These are phyloP conservation scores for Limosa lapponica DNA, from an alignment of 2,797 vertebrate species.

Conservation along the genomic window DNA sequence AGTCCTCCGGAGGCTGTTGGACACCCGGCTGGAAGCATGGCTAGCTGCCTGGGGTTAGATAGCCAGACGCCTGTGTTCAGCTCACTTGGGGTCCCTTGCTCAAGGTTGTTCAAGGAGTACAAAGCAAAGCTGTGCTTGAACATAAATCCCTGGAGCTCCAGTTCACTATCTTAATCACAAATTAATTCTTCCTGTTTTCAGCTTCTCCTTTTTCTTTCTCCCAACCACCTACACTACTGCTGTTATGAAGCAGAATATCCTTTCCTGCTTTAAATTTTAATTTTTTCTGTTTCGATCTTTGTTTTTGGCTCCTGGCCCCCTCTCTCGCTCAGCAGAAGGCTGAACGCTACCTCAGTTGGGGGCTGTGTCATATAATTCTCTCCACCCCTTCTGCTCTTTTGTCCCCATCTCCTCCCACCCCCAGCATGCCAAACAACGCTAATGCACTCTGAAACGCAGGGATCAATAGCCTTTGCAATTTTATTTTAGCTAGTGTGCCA, in stretches of 20 bases:
- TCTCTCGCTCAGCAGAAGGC: slow-evolving; percentile 3
- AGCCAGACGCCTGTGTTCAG: not conserved
- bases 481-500: not conserved
- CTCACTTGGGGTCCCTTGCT: not conserved
- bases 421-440: not conserved
- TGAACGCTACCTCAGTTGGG: not conserved
- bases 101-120: not conserved
- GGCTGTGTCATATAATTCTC: slow-evolving; percentile 6
- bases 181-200: slow-evolving; percentile 19
- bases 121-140: not conserved
- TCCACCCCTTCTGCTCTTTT: slow-evolving; percentile 47
- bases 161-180: not conserved
- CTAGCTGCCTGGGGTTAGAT: not conserved
- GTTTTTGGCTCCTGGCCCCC: slow-evolving; percentile 32
- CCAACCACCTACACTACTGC: slow-evolving; percentile 48
- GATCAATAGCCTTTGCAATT: not conserved
- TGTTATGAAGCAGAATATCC: slow-evolving; percentile 36
- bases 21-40: rapidly evolving
- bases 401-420: not conserved
- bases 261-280: slow-evolving; percentile 1
- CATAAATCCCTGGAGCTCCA: not conserved
- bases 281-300: not conserved
- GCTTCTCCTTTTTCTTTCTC: not conserved
- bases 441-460: not conserved
- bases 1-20: not conserved